phyloP scores from a whole-genome alignment of 2,797 vertebrate genomes.

The Anabacerthia variegaticeps region DNA sequence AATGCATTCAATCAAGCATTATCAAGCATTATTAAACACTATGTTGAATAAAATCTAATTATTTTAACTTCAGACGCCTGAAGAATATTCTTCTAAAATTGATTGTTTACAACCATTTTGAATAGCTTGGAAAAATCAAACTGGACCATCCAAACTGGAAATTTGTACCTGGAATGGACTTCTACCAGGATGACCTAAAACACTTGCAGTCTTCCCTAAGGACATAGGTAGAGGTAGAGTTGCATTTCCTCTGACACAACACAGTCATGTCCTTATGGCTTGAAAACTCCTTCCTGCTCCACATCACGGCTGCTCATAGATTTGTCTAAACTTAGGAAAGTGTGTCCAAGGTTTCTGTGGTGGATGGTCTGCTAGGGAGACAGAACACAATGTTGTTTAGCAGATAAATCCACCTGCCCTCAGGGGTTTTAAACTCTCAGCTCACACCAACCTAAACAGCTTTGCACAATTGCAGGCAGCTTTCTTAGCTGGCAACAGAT shows the following conservation, averaged over 20 bases:
- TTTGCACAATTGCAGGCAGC: not conserved
- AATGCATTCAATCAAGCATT: not conserved
- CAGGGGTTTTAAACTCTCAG: not conserved
- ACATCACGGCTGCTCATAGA: not conserved
- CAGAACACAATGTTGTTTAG: not conserved
- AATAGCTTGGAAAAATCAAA: not conserved
- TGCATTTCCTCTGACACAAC: not conserved
- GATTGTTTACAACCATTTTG: not conserved
- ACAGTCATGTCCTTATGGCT: not conserved
- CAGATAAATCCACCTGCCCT: not conserved
- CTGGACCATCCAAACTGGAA: not conserved
- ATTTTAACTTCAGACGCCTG: not conserved
- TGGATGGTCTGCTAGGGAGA: not conserved
- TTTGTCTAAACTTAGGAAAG: not conserved
- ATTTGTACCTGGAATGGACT: not conserved
- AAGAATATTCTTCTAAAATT: not conserved
- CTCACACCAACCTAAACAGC: not conserved
- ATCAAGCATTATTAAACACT: not conserved
- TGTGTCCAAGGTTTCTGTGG: not conserved
- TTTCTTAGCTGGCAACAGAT: not conserved
- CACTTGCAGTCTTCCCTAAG: not conserved
- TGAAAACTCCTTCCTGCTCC: not conserved
- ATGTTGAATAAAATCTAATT: not conserved
- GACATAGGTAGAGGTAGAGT: not conserved
- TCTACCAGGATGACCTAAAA: not conserved